Evolutionary conservation across 2,113 vertebrate genomes (phyloP).

Genomic region (Puma concolor): DNA sequence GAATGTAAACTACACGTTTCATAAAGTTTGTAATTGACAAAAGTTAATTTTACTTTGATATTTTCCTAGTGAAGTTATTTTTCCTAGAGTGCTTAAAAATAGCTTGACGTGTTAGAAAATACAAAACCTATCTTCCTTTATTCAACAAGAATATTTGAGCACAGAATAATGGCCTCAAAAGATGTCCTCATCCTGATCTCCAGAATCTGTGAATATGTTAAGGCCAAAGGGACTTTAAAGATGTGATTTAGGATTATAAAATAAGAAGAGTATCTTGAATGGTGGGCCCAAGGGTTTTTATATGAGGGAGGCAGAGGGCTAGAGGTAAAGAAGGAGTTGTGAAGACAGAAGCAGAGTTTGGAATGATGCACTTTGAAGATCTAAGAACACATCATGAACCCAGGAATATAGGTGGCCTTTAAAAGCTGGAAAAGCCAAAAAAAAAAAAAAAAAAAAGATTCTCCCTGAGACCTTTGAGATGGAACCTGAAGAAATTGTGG

Average conservation of each 20-base stretch:
- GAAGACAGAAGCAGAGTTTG: not conserved
- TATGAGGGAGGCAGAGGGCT: not conserved
- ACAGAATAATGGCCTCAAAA: not conserved
- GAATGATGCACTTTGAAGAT: not conserved
- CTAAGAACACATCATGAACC: not conserved
- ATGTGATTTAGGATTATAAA: not conserved
- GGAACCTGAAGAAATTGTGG: not conserved
- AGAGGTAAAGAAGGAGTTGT: not conserved
- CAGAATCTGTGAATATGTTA: not conserved
- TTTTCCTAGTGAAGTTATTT: not conserved
- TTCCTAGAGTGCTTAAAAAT: not conserved
- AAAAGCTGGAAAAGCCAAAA: not conserved
- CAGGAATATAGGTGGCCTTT: not conserved
- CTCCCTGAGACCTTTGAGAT: not conserved
- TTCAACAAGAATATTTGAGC: not conserved
- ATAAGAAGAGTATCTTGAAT: not conserved
- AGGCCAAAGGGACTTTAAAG: not conserved
- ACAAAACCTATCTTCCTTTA: not conserved
- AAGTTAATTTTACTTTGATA: conserved; percentile 27
- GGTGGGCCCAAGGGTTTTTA: not conserved
- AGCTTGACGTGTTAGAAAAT: conserved; percentile 24
- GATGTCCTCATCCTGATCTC: not conserved
- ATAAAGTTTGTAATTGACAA: not conserved
- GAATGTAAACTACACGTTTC: not conserved
- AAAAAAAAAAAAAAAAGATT: not conserved